phyloP scores from a whole-genome alignment of 2,797 vertebrate species.

The Pampus argenteus region DNA sequence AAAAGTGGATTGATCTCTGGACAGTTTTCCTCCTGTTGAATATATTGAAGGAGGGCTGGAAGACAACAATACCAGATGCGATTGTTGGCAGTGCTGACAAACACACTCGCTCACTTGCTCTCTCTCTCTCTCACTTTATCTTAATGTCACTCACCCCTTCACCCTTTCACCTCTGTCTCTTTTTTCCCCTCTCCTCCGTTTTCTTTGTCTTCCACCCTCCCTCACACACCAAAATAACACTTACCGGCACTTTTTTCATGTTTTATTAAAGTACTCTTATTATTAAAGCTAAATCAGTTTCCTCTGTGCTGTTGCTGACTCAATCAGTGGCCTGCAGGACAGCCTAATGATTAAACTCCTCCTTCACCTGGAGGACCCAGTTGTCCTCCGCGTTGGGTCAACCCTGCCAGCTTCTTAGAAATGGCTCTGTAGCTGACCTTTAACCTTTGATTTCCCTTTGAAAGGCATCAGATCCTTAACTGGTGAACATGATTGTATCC shows the following conservation, averaged over 20 bases:
- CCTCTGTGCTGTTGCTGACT: background rate
- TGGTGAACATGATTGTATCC: background rate
- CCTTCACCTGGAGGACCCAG: background rate
- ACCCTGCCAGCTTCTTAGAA: background rate
- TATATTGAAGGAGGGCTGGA: slow-evolving; percentile 20
- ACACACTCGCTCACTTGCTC: slow-evolving; percentile 6
- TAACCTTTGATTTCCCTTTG: background rate
- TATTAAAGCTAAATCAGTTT: background rate
- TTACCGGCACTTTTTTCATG: slow-evolving; percentile 6
- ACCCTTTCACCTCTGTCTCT: slow-evolving; percentile 1
- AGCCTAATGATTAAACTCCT: background rate
- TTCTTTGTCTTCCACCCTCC: background rate
- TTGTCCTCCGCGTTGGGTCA: background rate
- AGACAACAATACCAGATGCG: slow-evolving; percentile 45
- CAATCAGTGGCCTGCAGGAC: background rate
- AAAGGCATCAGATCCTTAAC: no score
- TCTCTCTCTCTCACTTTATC: background rate
- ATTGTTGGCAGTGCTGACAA: slow-evolving; percentile 48
- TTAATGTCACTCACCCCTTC: background rate
- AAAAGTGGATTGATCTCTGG: slow-evolving; percentile 11
- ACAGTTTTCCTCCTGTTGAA: slow-evolving; percentile 24
- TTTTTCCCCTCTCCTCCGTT: background rate
- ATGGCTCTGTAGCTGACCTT: background rate
- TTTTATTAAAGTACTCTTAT: slow-evolving; percentile 10
- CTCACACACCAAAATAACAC: background rate